Evolutionary conservation across 1,140 invertebrate species (phyloP).

Genomic region (Drosophila simulans): DNA sequence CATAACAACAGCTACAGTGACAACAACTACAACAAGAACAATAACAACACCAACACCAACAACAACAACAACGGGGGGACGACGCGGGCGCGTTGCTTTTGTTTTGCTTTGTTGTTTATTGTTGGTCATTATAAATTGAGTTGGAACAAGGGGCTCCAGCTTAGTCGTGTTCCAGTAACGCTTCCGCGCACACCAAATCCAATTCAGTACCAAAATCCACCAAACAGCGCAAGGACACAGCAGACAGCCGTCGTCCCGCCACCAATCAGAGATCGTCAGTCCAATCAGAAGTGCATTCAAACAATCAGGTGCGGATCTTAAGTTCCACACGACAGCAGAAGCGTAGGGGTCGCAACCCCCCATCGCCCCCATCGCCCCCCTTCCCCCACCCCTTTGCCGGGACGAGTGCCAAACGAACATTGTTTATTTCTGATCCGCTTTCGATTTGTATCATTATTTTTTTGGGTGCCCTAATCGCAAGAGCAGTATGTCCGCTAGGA

Average conservation of each 20-base stretch:
- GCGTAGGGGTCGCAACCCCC: too few species aligned
- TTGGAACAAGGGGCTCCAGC: slow-evolving; percentile 74
- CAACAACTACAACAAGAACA: too few species aligned
- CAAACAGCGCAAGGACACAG: slow-evolving; percentile 21
- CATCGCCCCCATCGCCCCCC: too few species aligned
- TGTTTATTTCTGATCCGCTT: slow-evolving; percentile 43
- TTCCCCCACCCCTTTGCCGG: too few species aligned
- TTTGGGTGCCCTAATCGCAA: slow-evolving; percentile 28
- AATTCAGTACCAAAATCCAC: not conserved
- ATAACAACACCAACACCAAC: slow-evolving; percentile 24
- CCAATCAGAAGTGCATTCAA: slow-evolving; percentile 11
- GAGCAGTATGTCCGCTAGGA: slow-evolving; percentile 77
- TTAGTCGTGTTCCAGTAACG: slow-evolving; percentile 84
- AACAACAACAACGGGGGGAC: slow-evolving; percentile 2
- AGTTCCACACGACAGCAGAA: too few species aligned
- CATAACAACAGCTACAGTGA: not conserved
- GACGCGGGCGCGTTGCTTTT: slow-evolving; percentile 30
- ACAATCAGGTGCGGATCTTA: slow-evolving; percentile 23
- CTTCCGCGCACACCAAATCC: slow-evolving; percentile 64
- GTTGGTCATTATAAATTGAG: slow-evolving; percentile 84
- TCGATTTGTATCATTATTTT: slow-evolving; percentile 17
- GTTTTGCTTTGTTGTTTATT: slow-evolving; percentile 61
- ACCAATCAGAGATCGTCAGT: not conserved
- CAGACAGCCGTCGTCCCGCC: not conserved
- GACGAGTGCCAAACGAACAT: slow-evolving; percentile 32